Percentiles rank a stretch among this genome's conserved stretches.
Conservation (phyloP, 2,797 vertebrate genomes). For the Pantherophis vulpinus region DNA sequence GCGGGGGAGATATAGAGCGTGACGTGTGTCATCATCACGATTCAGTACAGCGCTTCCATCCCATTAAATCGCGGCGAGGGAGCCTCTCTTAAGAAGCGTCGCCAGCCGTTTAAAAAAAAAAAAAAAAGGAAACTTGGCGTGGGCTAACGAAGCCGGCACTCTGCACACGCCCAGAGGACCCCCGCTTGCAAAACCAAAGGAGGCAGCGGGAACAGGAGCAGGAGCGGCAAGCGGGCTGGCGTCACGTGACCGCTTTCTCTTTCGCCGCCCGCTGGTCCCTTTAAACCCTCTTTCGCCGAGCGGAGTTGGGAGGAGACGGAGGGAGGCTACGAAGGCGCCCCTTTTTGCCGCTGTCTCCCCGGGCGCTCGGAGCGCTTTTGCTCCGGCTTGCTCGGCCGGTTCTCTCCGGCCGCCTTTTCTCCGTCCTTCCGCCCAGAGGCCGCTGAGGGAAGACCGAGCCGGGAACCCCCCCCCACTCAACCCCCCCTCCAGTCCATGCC, state of each 20-base stretch:
- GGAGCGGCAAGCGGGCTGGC: background rate
- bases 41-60: background rate
- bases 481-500: slow-evolving; percentile 12
- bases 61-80: background rate
- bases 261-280: background rate
- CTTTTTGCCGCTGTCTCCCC: background rate
- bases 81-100: background rate
- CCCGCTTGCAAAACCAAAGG: background rate
- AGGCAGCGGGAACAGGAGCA: background rate
- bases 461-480: background rate
- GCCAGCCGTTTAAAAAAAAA: background rate
- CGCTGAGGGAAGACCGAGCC: background rate
- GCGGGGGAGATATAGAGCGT: background rate
- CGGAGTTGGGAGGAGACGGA: background rate
- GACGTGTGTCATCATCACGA: fast-evolving
- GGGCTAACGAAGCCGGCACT: background rate
- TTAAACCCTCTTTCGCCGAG: background rate
- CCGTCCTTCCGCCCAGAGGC: background rate
- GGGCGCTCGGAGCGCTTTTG: background rate
- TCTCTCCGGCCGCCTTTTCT: background rate
- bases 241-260: background rate
- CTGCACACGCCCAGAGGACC: background rate
- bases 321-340: background rate
- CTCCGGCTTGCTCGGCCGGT: too few species aligned
- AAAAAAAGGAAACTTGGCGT: background rate